These are phyloP conservation scores for Anoplius nigerrimus DNA, from an alignment of 2,888 invertebrate genomes.

Conservation along the genomic window DNA sequence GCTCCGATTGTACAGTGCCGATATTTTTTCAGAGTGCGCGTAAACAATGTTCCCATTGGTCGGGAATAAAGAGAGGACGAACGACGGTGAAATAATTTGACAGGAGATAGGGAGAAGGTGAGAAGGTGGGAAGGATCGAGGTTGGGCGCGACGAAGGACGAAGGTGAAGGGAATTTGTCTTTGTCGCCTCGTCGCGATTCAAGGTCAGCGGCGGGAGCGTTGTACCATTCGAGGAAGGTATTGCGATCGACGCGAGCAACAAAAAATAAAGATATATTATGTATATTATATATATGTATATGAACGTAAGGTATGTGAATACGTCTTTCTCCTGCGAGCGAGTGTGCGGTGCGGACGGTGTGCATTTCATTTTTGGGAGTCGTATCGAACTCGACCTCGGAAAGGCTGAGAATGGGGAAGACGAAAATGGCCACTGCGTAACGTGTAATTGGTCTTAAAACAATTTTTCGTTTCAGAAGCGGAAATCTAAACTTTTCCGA, in stretches of 20 bases:
- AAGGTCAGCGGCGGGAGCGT: slow-evolving; percentile 8
- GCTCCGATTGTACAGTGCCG: slow-evolving; percentile 58
- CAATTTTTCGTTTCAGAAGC: no score
- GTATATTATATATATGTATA: slow-evolving; percentile 38
- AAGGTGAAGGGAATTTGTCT: not conserved
- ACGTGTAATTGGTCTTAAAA: no score
- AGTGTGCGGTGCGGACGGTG: not conserved
- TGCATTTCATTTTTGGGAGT: no score
- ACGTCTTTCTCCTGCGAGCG: slow-evolving; percentile 39
- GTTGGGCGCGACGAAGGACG: not conserved
- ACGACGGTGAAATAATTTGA: not conserved
- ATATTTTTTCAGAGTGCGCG: slow-evolving; percentile 63
- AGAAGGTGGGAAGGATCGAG: not conserved
- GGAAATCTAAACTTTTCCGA: no score
- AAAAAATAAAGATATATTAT: slow-evolving; percentile 34
- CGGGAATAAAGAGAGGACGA: slow-evolving; percentile 44
- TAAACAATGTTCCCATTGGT: slow-evolving; percentile 45
- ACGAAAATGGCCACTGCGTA: no score
- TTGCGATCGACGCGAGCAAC: slow-evolving; percentile 28
- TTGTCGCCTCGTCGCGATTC: not conserved
- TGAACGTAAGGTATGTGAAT: slow-evolving; percentile 36
- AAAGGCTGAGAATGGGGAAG: no score
- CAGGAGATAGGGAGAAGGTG: not conserved
- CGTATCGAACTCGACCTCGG: no score
- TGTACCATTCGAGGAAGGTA: slow-evolving; percentile 27